A percentile compares a stretch with the other conserved stretches of the same genome.
Evolutionary conservation across 2,113 vertebrate genomes (phyloP).

Genomic region (Reinhardtius hippoglossoides): DNA sequence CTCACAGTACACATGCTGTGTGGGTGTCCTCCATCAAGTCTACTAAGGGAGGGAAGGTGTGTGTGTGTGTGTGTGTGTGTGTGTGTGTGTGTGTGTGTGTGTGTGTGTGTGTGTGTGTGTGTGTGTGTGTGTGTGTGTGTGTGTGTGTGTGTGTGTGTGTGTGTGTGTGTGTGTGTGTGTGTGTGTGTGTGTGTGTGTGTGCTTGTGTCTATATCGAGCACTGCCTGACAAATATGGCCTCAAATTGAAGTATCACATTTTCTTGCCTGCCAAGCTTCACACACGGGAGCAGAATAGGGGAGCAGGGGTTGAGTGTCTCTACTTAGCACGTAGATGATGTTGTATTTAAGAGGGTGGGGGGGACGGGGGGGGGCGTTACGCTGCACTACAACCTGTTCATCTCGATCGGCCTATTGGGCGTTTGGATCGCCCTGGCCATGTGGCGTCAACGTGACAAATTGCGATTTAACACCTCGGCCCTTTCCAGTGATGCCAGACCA

Average conservation of each 20-base stretch:
- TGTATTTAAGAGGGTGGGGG: slow-evolving; percentile 9
- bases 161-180: background rate
- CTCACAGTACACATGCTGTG: slow-evolving; percentile 75
- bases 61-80: slow-evolving; percentile 16
- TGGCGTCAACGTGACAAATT: slow-evolving; percentile 43
- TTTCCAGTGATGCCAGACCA: slow-evolving; percentile 53
- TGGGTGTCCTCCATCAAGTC: slow-evolving; percentile 71
- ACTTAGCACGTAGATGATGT: slow-evolving; percentile 27
- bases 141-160: slow-evolving; percentile 1
- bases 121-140: slow-evolving; percentile 5
- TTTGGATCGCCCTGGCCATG: background rate
- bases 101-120: background rate
- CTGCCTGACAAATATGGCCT: slow-evolving; percentile 25
- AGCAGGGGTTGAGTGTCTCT: background rate
- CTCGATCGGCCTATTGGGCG: background rate
- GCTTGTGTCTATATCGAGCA: slow-evolving; percentile 18
- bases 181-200: slow-evolving; percentile 1
- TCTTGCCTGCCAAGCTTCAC: slow-evolving; percentile 28
- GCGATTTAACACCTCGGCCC: slow-evolving; percentile 69
- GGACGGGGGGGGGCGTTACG: no score
- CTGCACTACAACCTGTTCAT: slow-evolving; percentile 56
- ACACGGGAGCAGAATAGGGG: slow-evolving; percentile 9
- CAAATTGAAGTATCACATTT: slow-evolving; percentile 27
- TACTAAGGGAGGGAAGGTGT: slow-evolving; percentile 29
- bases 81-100: slow-evolving; percentile 12